phyloP scores from a whole-genome alignment of 2,113 vertebrate species.

The Andinoacara biseriatus region DNA sequence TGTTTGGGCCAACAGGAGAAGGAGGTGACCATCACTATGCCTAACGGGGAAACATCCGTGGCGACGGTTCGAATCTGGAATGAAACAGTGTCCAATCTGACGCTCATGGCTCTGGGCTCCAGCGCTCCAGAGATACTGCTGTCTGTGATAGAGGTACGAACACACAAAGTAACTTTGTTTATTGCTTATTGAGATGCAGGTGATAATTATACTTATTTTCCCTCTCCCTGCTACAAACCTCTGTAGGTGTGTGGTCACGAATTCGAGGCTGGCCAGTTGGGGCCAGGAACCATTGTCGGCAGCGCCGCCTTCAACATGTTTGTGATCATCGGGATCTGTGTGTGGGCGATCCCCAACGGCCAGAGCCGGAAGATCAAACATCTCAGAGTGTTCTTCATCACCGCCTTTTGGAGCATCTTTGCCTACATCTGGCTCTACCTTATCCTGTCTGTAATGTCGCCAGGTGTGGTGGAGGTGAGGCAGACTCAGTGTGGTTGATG shows the following conservation, averaged over 20 bases:
- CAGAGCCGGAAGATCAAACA: constrained; percentile 94
- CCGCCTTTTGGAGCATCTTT: constrained; percentile 97
- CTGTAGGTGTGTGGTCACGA: constrained; percentile 88
- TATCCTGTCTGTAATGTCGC: constrained; percentile 91
- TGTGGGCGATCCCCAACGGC: constrained; percentile 89
- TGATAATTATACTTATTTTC: background rate
- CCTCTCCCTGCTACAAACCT: background rate
- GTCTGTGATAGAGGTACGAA: constrained; percentile 88
- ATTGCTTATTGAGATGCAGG: fast-evolving
- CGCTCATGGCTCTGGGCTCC: constrained; percentile 93
- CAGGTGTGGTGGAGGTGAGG: constrained; percentile 86
- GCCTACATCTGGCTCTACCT: constrained; percentile 98
- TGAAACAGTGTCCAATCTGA: constrained; percentile 95
- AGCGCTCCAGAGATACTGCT: constrained; percentile 95
- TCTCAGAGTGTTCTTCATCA: constrained; percentile 95
- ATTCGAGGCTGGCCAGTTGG: constrained; percentile 89
- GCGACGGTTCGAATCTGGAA: constrained; percentile 98
- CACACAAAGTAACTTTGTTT: background rate
- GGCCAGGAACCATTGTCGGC: constrained; percentile 94
- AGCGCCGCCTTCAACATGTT: constrained; percentile 99
- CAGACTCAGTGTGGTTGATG: background rate
- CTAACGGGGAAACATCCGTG: constrained; percentile 93
- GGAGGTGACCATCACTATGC: constrained; percentile 94
- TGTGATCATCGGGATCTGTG: constrained; percentile 92
- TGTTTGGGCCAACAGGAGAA: constrained; percentile 84